These are phyloP conservation scores for Eristalis pertinax DNA, from an alignment of 2,888 invertebrate genomes.

Conservation along the genomic window DNA sequence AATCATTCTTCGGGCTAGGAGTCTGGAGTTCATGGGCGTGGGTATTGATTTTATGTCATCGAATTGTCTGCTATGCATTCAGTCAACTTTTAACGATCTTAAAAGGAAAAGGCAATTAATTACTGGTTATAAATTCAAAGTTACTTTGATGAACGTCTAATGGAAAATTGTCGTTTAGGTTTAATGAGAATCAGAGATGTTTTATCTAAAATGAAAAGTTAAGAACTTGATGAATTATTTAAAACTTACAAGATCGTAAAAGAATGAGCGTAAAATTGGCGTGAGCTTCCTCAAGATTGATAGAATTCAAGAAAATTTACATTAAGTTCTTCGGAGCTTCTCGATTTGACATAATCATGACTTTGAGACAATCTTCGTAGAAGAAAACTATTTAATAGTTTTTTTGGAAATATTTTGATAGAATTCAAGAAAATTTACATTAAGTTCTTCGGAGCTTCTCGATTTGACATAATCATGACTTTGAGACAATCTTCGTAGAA, in stretches of 20 bases:
- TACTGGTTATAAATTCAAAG: background rate
- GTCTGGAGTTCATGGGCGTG: background rate
- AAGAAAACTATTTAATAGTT: no score
- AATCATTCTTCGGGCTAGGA: background rate
- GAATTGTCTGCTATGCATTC: background rate
- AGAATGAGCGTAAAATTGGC: background rate
- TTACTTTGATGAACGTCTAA: no score
- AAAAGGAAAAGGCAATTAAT: background rate
- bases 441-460: no score
- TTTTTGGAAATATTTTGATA: no score
- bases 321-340: no score
- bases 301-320: no score
- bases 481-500: no score
- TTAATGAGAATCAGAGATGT: background rate
- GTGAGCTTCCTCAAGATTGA: no score
- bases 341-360: no score
- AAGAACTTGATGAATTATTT: background rate
- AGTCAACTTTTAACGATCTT: background rate
- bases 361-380: no score
- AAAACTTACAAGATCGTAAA: background rate
- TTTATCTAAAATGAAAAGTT: background rate
- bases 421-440: no score
- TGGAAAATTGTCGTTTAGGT: background rate
- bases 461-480: no score
- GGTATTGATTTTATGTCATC: background rate